These are phyloP conservation scores for Vidua chalybeata DNA, from an alignment of 2,113 vertebrate species.

Conservation along the genomic window DNA sequence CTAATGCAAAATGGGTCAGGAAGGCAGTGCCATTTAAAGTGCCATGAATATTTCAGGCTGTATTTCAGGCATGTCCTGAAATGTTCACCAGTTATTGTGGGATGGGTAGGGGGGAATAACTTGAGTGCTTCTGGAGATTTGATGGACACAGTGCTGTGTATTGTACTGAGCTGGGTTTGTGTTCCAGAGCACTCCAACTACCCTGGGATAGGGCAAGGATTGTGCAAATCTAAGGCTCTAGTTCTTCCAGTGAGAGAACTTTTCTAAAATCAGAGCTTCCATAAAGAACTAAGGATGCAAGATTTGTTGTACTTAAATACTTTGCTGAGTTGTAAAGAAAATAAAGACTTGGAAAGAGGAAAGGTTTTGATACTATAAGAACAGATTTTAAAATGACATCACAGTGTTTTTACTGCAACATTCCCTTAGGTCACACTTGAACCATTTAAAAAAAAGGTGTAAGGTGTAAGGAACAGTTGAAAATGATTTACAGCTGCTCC, in stretches of 20 bases:
- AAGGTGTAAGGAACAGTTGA: background rate
- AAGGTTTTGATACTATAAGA: background rate
- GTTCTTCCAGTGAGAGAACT: background rate
- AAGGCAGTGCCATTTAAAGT: conserved; percentile 19
- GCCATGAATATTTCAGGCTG: background rate
- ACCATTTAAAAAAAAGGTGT: background rate
- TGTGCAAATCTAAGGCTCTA: background rate
- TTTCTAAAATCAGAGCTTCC: background rate
- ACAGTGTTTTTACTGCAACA: background rate
- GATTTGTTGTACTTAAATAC: background rate
- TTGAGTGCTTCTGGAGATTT: background rate
- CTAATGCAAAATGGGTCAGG: conserved; percentile 34
- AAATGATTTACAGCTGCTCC: background rate
- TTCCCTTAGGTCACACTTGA: background rate
- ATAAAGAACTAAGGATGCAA: background rate
- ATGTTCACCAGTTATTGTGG: background rate
- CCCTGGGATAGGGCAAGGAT: background rate
- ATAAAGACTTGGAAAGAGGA: background rate
- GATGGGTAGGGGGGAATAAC: background rate
- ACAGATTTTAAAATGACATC: background rate
- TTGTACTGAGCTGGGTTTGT: background rate
- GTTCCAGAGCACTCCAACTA: background rate
- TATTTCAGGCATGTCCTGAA: background rate
- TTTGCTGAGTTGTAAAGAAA: background rate
- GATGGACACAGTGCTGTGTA: background rate